phyloP scores from a whole-genome alignment of 2,888 invertebrate genomes.

The Bellardia pandia region DNA sequence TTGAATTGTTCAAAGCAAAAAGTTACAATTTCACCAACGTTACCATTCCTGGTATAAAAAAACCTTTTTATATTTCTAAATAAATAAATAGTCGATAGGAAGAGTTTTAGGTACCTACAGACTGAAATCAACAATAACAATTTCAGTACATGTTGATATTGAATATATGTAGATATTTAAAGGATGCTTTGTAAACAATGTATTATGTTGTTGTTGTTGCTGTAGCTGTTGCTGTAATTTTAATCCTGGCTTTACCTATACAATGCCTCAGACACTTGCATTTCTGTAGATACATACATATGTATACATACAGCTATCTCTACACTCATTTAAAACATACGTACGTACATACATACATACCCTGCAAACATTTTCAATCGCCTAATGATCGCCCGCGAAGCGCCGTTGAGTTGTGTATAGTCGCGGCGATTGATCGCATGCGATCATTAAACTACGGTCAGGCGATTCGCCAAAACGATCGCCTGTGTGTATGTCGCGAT shows the following conservation, averaged over 20 bases:
- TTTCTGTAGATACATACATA: slow-evolving; percentile 28
- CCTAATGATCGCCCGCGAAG: no score
- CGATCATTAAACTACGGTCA: no score
- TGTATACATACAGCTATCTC: slow-evolving; percentile 3
- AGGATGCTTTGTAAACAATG: slow-evolving; percentile 42
- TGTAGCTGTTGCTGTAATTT: slow-evolving; percentile 24
- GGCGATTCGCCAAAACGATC: no score
- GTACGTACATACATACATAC: no score
- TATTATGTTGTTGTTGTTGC: slow-evolving; percentile 11
- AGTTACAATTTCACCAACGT: neutral
- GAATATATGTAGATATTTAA: slow-evolving; percentile 43
- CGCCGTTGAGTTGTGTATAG: no score
- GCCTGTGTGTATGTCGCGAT: no score
- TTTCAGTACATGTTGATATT: slow-evolving; percentile 35
- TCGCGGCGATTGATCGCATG: no score
- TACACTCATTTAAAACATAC: slow-evolving; percentile 2
- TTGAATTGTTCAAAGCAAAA: no score
- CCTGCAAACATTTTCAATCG: no score
- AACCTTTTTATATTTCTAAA: slow-evolving; percentile 8
- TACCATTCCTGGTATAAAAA: neutral
- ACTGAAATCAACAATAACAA: slow-evolving; percentile 25
- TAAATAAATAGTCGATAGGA: slow-evolving; percentile 49
- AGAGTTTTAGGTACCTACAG: slow-evolving; percentile 48
- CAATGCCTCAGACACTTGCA: slow-evolving; percentile 69
- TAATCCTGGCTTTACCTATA: slow-evolving; percentile 66